A percentile compares a stretch with the other conserved stretches of the same genome.
phyloP scores from a whole-genome alignment of 37 sponge, comb jelly and placozoan species.

The Eunapius fragilis region DNA sequence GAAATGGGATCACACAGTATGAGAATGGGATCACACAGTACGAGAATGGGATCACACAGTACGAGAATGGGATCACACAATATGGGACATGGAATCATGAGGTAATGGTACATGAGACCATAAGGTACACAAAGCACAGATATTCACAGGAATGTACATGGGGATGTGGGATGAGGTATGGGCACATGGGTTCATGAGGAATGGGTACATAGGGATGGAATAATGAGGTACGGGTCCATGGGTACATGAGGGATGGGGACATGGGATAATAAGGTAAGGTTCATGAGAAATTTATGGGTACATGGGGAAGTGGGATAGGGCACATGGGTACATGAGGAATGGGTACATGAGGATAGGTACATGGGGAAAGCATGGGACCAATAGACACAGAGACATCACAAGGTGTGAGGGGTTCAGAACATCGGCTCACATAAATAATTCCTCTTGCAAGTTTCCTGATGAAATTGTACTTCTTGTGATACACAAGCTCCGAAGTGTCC shows the following conservation, averaged over 20 bases:
- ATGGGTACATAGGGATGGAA: too few species aligned
- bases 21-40: too few species aligned
- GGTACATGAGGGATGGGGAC: not conserved
- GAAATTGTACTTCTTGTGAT: constrained; percentile 42
- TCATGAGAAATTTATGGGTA: too few species aligned
- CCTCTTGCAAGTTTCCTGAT: constrained; percentile 50
- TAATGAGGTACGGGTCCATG: not conserved
- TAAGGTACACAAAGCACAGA: not conserved
- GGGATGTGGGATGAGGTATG: not conserved
- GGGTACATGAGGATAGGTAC: too few species aligned
- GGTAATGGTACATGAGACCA: not conserved
- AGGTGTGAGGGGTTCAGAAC: not conserved
- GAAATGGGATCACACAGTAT: not conserved
- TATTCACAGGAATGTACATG: too few species aligned
- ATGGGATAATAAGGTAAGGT: not conserved
- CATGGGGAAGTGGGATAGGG: not conserved
- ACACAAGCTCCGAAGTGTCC: constrained; percentile 17
- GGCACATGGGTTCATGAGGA: not conserved
- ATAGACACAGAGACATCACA: not conserved
- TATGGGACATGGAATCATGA: too few species aligned
- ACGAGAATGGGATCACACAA: not conserved
- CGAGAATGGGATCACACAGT: too few species aligned
- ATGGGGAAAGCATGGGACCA: too few species aligned
- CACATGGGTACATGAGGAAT: too few species aligned
- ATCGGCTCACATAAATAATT: constrained; percentile 58